Conservation (phyloP, 2,888 invertebrate genomes). For the Calameuta filiformis region DNA sequence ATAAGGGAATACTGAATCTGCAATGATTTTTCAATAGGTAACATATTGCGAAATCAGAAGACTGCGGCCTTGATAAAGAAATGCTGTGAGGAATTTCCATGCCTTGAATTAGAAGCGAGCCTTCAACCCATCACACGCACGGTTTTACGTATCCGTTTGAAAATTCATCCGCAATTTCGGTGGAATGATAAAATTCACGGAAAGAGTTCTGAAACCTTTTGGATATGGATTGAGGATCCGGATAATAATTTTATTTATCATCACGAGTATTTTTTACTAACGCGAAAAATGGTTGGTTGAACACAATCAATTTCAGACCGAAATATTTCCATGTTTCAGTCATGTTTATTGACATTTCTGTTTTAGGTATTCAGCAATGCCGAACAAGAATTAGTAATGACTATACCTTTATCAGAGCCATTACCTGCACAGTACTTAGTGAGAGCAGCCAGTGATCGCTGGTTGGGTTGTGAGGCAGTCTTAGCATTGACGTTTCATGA, state of each 20-base stretch:
- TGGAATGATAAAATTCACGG: constrained; percentile 95
- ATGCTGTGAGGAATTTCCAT: constrained; percentile 87
- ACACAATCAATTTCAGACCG: background rate
- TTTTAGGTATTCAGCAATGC: constrained; percentile 71
- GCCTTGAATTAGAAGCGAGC: constrained; percentile 82
- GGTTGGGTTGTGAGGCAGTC: constrained; percentile 74
- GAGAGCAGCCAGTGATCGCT: constrained; percentile 87
- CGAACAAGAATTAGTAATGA: constrained; percentile 89
- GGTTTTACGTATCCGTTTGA: constrained; percentile 84
- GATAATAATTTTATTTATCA: constrained; percentile 95
- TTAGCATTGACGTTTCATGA: constrained; percentile 82
- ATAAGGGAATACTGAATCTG: background rate
- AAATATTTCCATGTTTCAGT: background rate
- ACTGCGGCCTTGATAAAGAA: constrained; percentile 82
- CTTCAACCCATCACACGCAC: constrained; percentile 97
- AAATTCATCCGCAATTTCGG: constrained; percentile 78
- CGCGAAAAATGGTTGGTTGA: constrained; percentile 77
- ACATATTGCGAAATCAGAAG: constrained; percentile 80
- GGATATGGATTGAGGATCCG: constrained; percentile 98
- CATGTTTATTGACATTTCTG: background rate
- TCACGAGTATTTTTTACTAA: constrained; percentile 89
- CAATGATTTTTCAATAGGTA: constrained; percentile 66
- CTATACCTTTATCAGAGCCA: constrained; percentile 93
- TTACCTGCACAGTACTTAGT: constrained; percentile 93
- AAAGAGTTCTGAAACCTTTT: constrained; percentile 89